phyloP scores from a whole-genome alignment of 2,797 vertebrate species.

The Megaceryle alcyon region DNA sequence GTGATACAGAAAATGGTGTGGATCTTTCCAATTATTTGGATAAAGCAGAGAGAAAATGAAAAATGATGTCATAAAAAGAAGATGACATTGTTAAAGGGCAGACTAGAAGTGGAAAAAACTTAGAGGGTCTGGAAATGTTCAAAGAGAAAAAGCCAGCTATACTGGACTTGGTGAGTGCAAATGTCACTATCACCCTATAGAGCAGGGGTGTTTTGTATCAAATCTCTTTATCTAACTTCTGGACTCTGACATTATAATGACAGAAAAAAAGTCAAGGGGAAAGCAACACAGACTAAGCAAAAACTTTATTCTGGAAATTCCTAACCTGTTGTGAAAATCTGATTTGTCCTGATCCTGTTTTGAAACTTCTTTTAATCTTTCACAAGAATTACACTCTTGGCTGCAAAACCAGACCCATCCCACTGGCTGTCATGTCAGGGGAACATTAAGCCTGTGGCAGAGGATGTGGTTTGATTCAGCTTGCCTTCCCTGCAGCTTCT shows the following conservation, averaged over 20 bases:
- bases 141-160: not conserved
- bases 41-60: not conserved
- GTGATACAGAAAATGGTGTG: not conserved
- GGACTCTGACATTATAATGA: not conserved
- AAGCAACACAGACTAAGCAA: not conserved
- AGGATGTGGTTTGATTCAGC: not conserved
- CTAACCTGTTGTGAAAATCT: not conserved
- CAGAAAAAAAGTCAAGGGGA: not conserved
- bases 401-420: slow-evolving; percentile 12
- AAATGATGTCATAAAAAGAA: not conserved
- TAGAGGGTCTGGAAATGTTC: not conserved
- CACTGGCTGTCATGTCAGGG: not conserved
- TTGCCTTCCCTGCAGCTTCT: slow-evolving; percentile 7
- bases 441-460: not conserved
- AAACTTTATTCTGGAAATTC: not conserved
- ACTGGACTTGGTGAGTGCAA: not conserved
- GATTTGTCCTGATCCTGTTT: not conserved
- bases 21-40: slow-evolving; percentile 29
- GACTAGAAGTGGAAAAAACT: not conserved
- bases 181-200: not conserved
- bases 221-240: not conserved
- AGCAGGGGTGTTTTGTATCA: not conserved
- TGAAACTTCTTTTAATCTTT: slow-evolving; percentile 28
- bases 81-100: not conserved
- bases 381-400: not conserved